Conservation (phyloP, 1,140 invertebrate genomes). For the Pemphigus obesinymphae region DNA sequence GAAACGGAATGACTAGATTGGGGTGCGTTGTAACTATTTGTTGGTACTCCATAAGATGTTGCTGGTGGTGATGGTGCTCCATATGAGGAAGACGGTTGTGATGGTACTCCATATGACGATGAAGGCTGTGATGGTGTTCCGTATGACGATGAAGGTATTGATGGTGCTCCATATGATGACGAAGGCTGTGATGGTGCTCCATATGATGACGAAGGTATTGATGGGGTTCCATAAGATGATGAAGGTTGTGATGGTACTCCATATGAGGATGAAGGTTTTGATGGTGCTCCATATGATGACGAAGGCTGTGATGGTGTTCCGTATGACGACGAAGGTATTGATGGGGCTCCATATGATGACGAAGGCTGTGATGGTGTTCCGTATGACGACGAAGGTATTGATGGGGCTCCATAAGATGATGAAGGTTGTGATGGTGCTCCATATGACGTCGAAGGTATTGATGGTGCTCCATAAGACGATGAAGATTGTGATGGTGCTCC, state of each 20-base stretch:
- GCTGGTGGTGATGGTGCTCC: constrained; percentile 43
- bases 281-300: constrained; percentile 42
- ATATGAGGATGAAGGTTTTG: not conserved
- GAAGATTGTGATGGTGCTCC: constrained; percentile 34
- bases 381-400: constrained; percentile 42
- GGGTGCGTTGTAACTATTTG: constrained; percentile 19
- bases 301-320: constrained; percentile 47
- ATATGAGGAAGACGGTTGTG: constrained; percentile 34
- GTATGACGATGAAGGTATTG: constrained; percentile 49
- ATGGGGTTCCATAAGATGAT: constrained; percentile 40
- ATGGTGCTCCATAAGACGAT: constrained; percentile 43
- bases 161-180: constrained; percentile 34
- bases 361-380: constrained; percentile 51
- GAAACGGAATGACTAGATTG: constrained; percentile 34
- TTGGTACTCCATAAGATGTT: constrained; percentile 44
- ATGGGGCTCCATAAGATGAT: constrained; percentile 50
- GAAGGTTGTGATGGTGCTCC: constrained; percentile 42
- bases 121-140: constrained; percentile 44
- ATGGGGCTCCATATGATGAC: constrained; percentile 44
- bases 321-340: constrained; percentile 46
- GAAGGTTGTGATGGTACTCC: constrained; percentile 15
- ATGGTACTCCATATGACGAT: constrained; percentile 47
- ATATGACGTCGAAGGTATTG: constrained; percentile 49
- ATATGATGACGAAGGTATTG: constrained; percentile 45
- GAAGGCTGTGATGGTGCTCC: constrained; percentile 44